Evolutionary conservation across 2,888 invertebrate species (phyloP), one percentile per base, ranked within the genome.

Genomic region (Apocheima hispidaria): DNA sequence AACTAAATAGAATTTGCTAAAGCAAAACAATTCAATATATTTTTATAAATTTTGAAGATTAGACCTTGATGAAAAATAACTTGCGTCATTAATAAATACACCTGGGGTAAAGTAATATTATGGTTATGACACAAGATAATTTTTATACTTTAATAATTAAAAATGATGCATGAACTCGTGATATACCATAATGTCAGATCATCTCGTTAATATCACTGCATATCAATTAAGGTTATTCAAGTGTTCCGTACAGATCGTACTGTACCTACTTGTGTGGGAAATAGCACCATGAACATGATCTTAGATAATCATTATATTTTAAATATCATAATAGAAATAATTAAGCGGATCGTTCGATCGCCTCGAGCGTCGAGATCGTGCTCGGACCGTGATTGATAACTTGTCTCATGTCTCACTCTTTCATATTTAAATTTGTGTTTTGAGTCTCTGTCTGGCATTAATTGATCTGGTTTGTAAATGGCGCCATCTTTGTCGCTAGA

Each of bases 281-380:
- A 90, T 90, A 79, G 86, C 87, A 73, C 85, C 81, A 76, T 75
- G 70, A 78, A 65, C 71, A 71, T 78, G 75, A 84, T 78, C 75
- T 78, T 68, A 81, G 79, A 83, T 86, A 83, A 88, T 88, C 83
- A 88, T 88, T 85, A 89, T 85, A 85, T 83, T 88, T 88, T 86
- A 87, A 88, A 90, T 90, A 92, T 90, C 86, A 92, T 92, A 92
- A 92, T 92, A 92, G 88, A 92, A 92, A 92, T 91, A 91, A 92
- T 92, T 90, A 92, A 87, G 84, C 83, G 70, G 86, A 90, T 88
- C 83, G 83, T 75, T 80, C 81, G 84, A 88, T 88, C 82, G 90
- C 92, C 86, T 75, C 82, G 65, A 82, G 92, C 91, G 77, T 77
- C 78, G 74, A 81, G 79, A 87, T 88, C 86, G 86, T 86, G 90